These are phyloP conservation scores for Prolemur simus DNA, from an alignment of 2,113 vertebrate genomes.

Conservation along the genomic window DNA sequence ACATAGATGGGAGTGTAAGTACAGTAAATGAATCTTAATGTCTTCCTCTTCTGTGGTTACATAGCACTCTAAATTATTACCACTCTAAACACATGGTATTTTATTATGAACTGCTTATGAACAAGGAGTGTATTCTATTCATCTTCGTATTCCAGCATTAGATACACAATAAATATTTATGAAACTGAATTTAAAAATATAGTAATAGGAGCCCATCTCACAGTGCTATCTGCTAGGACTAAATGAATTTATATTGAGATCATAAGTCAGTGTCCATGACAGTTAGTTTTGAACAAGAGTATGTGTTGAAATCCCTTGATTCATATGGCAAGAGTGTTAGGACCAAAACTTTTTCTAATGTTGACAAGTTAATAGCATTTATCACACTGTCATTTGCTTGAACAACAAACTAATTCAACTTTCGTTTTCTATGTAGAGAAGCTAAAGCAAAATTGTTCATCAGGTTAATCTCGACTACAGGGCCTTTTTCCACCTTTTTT, in stretches of 20 bases:
- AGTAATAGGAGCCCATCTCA: not conserved
- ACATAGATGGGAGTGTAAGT: not conserved
- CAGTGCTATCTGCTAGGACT: not conserved
- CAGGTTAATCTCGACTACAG: not conserved
- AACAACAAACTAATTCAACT: constrained; percentile 22
- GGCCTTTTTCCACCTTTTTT: not conserved
- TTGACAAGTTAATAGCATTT: constrained; percentile 1
- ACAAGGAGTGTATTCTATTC: not conserved
- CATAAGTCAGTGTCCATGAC: not conserved
- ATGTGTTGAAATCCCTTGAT: not conserved
- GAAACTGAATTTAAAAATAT: not conserved
- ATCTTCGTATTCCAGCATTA: not conserved
- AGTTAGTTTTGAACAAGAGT: not conserved
- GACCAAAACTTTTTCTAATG: not conserved
- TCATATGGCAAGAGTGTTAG: not conserved
- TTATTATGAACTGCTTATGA: not conserved
- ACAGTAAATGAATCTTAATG: not conserved
- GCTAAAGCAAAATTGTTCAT: not conserved
- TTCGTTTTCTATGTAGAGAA: not conserved
- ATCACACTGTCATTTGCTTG: not conserved
- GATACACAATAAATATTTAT: not conserved
- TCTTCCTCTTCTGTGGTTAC: not conserved
- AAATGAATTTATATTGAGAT: not conserved
- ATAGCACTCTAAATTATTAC: not conserved
- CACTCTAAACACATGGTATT: not conserved